Evolutionary conservation across 2,797 vertebrate species (phyloP).

Genomic region (Sebastes melanostomus): DNA sequence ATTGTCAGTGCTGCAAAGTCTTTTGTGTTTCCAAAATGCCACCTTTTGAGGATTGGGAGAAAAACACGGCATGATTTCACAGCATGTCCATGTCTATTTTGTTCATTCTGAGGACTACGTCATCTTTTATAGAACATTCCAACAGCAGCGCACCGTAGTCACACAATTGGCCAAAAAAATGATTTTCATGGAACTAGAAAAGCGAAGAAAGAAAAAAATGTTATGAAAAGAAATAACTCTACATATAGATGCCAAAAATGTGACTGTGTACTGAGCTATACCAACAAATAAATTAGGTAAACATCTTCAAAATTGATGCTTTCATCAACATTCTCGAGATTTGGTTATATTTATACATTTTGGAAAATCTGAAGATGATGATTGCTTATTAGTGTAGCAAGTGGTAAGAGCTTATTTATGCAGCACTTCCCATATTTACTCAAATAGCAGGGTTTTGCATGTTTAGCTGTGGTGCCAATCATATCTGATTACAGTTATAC

Average conservation of each 20-base stretch:
- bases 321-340: not conserved
- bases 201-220: not conserved
- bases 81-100: not conserved
- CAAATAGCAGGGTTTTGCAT: conserved; percentile 15
- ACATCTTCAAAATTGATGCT: not conserved
- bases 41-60: not conserved
- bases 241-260: not conserved
- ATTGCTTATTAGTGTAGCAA: conserved; percentile 13
- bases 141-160: not conserved
- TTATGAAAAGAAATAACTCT: not conserved
- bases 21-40: not conserved
- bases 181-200: not conserved
- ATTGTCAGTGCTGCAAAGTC: not conserved
- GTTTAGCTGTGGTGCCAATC: conserved; percentile 12
- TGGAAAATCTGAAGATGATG: conserved; percentile 1
- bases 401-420: not conserved
- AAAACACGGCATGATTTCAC: not conserved
- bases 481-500: conserved; percentile 15
- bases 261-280: not conserved
- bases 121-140: not conserved
- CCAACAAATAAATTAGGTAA: not conserved
- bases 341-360: not conserved
- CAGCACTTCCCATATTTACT: not conserved
- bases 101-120: not conserved
- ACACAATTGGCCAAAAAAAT: not conserved